A percentile compares a stretch with the other conserved stretches of the same genome.
phyloP scores from a whole-genome alignment of 35 echinoderm and acorn worm genomes.

The Heliocidaris tuberculata region DNA sequence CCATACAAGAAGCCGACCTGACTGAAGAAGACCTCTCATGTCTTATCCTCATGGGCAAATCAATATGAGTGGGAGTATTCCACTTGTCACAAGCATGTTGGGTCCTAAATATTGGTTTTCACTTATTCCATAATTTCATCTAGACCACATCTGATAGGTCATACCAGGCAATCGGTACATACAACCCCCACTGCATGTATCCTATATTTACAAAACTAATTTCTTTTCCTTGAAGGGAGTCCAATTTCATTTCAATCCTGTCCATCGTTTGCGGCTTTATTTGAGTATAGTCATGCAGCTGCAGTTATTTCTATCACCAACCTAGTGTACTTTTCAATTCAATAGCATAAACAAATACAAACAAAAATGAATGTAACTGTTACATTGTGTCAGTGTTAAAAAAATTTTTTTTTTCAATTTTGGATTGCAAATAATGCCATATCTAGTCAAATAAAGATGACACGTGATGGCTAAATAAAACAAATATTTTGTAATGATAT shows the following conservation, averaged over 20 bases:
- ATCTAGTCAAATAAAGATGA: too few relatives aligned
- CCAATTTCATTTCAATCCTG: background rate
- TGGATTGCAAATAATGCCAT: too few relatives aligned
- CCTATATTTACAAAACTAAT: background rate
- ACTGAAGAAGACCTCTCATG: background rate
- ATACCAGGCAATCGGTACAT: background rate
- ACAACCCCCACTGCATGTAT: background rate
- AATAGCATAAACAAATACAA: background rate
- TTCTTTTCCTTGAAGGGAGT: background rate
- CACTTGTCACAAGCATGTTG: background rate
- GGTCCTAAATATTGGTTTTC: background rate
- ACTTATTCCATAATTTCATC: background rate
- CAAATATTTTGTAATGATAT: too few relatives aligned
- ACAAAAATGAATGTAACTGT: too few relatives aligned
- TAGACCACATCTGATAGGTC: background rate
- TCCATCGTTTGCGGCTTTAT: background rate
- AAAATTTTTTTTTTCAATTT: too few relatives aligned
- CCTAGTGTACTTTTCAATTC: background rate
- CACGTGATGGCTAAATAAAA: too few relatives aligned
- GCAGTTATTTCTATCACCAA: background rate
- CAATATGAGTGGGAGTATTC: background rate
- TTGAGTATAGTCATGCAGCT: background rate
- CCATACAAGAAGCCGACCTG: background rate
- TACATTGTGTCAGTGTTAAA: too few relatives aligned
- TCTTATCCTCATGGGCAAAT: background rate